Evolutionary conservation across 2,797 vertebrate genomes (phyloP).

Genomic region (Anolis apletophallus): DNA sequence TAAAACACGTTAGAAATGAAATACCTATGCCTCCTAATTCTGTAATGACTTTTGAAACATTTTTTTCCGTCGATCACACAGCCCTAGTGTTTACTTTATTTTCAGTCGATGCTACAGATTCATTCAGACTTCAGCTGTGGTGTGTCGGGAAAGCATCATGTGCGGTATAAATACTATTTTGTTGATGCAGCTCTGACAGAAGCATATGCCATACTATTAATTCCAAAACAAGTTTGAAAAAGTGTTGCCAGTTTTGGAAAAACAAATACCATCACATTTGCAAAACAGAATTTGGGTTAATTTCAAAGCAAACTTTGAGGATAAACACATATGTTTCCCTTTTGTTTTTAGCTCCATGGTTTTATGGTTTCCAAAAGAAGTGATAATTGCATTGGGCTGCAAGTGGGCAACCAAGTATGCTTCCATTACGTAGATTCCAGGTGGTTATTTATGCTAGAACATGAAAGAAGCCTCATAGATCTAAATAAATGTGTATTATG

Average conservation of each 20-base stretch:
- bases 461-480: not conserved
- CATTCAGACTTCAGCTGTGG: conserved; percentile 71
- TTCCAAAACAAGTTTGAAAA: conserved; percentile 67
- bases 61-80: too few relatives aligned
- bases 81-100: conserved; percentile 71
- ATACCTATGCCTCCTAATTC: too few relatives aligned
- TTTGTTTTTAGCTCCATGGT: not conserved
- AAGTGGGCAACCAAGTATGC: not conserved
- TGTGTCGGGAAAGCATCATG: conserved; percentile 47
- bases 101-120: conserved; percentile 68
- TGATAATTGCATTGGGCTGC: conserved; percentile 9
- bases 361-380: conserved; percentile 22
- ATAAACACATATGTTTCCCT: conserved; percentile 34
- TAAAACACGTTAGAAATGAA: too few relatives aligned
- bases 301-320: conserved; percentile 46
- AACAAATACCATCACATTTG: conserved; percentile 42
- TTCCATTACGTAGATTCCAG: not conserved
- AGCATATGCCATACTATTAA: conserved; percentile 62
- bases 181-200: conserved; percentile 66
- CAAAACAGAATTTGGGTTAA: conserved; percentile 44
- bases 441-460: not conserved
- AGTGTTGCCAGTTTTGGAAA: conserved; percentile 55
- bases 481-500: not conserved
- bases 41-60: too few relatives aligned
- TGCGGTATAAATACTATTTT: conserved; percentile 61